Base-by-base conservation (phyloP, 2,888 invertebrate species). In the Clitarchus hookeri region DNA sequence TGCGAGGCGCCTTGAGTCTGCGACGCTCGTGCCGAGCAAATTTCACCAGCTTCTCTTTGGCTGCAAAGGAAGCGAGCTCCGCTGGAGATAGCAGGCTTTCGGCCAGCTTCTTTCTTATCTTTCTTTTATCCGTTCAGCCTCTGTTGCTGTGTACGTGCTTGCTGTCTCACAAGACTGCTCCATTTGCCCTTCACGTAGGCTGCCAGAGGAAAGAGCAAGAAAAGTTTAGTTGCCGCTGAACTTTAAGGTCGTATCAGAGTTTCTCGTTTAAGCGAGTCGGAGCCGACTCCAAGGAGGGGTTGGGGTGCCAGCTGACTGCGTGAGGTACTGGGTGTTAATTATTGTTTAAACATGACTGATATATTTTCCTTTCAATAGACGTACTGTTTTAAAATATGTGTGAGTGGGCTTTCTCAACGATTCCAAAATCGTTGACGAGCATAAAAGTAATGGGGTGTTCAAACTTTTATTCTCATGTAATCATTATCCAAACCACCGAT, bases 201-300 rank as follows among this genome's bases (percentile, higher is more conserved):
- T 19, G 65, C n/a, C 23, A 65, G 8, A 23, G 8, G 65, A 65
- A 53, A 53, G n/a, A 65, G n/a, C 3, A 23, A 23, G 65, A 23
- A 23, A n/a, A n/a, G 65, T n/a, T 19, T n/a, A 65, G 23, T 23
- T 65, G n/a, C 11, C 65, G 16, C 65, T 0, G 65, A 65, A 65
- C 65, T 65, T 65, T 65, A 65, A 65, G 65, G 65, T 19, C 65
- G n/a, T n/a, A 65, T 65, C 65, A 65, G n/a, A 65, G 65, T 65
- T 65, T 65, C 65, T 65, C 16, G 65, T 3, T 1, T 9, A 65
- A 19, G 16, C 11, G 8, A 65, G 65, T n/a, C 65, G 23, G 48
- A 36, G 36, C 36, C 36, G 1, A 16, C 65, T 65, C 65, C 65
- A 8, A 19, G 65, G 65, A 11, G n/a, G 6, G n/a, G 65, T n/a